Evolutionary conservation across 64 coral and sea anemone genomes (phyloP), one percentile per base, ranked within the genome.

Genomic region (Stichodactyla mertensii): DNA sequence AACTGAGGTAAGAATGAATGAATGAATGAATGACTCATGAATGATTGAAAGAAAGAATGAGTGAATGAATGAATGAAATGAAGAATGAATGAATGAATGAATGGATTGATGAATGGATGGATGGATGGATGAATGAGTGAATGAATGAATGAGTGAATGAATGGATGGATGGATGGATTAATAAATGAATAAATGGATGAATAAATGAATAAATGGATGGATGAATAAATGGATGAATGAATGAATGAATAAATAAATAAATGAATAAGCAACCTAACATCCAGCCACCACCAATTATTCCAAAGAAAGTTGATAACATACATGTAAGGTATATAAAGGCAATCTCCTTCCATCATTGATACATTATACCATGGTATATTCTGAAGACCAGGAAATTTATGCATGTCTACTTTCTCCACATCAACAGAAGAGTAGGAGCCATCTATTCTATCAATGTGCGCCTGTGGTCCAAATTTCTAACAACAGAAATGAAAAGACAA

Each of bases 341-440:
- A 98, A 67, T 98, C 96, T 4, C 96, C 96, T 64, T 88, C 64
- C 53, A 87, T 70, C 96, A 98, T 98, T 20, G 88, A 82, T 18
- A 55, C 96, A 45, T 92, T 79, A 53, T 88, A 92, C 91, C 93
- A 98, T 14, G 96, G 96, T 52, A 98, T 85, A 53, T 87, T 94
- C 51, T 83, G 71, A 23, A 98, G 61, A 8, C 96, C 96, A 82
- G 96, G 89, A 54, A 87, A 98, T 52, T 98, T 98, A 64, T 98
- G 85, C 89, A 98, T 94, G 64, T 98, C 96, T 13, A 98, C 96
- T 79, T 87, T 94, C 62, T 98, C 96, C 22, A 98, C 96, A 86
- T 98, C 96, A 54, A 98, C 96, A 64, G 57, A 52, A 10, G 92
- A 98, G 56, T 88, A 95, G 15, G 88, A 91, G 22, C 92, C 96